Evolutionary conservation across 2,797 vertebrate genomes (phyloP).

Genomic region (Dromococcyx pavoninus): DNA sequence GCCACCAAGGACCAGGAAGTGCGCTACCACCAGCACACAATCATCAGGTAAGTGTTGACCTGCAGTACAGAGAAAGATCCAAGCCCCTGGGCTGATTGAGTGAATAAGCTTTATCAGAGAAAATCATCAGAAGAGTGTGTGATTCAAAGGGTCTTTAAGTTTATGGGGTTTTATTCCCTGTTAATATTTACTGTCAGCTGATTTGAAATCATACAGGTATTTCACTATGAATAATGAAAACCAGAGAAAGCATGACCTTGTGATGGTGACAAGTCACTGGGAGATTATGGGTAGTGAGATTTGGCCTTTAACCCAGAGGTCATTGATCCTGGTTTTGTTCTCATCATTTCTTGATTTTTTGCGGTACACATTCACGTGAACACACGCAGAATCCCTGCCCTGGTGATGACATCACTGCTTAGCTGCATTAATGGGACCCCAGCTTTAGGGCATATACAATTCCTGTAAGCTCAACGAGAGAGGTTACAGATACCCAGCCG

Average conservation of each 20-base stretch:
- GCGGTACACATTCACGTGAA: not conserved
- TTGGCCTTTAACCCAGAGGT: not conserved
- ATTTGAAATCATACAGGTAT: not conserved
- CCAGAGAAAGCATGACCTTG: not conserved
- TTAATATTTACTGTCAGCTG: not conserved
- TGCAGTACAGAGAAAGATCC: not conserved
- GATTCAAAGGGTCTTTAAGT: not conserved
- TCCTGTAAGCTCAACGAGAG: not conserved
- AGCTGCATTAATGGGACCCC: not conserved
- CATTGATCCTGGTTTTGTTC: not conserved
- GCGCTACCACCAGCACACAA: not conserved
- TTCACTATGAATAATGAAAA: not conserved
- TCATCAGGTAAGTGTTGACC: not conserved
- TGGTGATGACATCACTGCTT: not conserved
- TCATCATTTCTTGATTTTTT: not conserved
- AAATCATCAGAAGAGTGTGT: not conserved
- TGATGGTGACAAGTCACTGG: not conserved
- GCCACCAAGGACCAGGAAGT: not conserved
- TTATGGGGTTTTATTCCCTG: not conserved
- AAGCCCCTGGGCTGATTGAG: not conserved
- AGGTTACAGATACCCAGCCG: not conserved
- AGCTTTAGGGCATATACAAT: not conserved
- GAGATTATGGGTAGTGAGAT: not conserved
- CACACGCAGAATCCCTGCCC: not conserved
- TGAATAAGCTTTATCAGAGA: not conserved